A percentile compares a stretch with the other conserved stretches of the same genome.
Evolutionary conservation across 2,113 vertebrate genomes (phyloP).

Genomic region (Phyllostomus hastatus): DNA sequence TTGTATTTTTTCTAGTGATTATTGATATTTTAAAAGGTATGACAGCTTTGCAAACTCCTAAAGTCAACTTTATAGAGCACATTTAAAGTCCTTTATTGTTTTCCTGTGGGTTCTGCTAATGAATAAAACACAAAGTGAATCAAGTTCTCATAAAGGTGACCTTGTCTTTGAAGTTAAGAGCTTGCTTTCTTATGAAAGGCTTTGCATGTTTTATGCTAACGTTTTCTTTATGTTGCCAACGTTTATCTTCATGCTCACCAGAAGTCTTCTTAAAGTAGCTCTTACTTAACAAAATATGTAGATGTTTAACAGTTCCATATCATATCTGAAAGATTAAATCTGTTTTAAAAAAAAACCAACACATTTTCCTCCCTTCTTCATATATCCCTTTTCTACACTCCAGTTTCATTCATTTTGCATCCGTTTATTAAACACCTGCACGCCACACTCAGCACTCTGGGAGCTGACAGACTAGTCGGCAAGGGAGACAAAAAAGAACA

Average conservation of each 20-base stretch:
- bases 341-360: neutral
- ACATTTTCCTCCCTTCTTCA: neutral
- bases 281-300: neutral
- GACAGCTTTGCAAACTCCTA: neutral
- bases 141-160: neutral
- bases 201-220: neutral
- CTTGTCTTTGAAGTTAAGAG: constrained; percentile 8
- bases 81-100: constrained; percentile 28
- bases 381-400: neutral
- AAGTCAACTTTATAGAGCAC: neutral
- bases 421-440: neutral
- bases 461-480: neutral
- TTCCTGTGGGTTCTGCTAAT: neutral
- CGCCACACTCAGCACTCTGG: neutral
- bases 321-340: neutral
- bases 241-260: neutral
- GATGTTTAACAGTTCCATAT: neutral
- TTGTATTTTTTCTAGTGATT: constrained; percentile 19
- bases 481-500: too few species aligned
- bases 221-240: neutral
- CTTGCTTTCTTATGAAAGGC: neutral
- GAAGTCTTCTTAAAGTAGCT: neutral
- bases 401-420: neutral
- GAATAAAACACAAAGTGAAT: neutral
- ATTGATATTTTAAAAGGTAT: constrained; percentile 38